These are phyloP conservation scores for Ormyrus labotus DNA, from an alignment of 2,888 invertebrate species.

Conservation along the genomic window DNA sequence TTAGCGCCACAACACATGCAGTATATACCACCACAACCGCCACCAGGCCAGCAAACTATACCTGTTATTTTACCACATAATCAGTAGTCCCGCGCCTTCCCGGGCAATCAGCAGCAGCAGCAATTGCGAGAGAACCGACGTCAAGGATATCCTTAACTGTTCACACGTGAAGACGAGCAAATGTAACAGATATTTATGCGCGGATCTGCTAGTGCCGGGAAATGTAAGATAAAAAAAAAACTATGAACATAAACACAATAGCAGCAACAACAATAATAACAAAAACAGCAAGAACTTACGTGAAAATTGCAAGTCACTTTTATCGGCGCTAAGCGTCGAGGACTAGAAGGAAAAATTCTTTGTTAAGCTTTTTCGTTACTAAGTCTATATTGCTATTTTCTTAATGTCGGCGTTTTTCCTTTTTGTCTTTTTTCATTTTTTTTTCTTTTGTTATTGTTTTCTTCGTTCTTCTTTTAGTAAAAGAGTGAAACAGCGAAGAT, in stretches of 20 bases:
- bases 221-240: slow-evolving; percentile 49
- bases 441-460: slow-evolving; percentile 16
- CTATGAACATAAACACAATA: slow-evolving; percentile 32
- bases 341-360: slow-evolving; percentile 27
- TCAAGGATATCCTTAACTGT: slow-evolving; percentile 52
- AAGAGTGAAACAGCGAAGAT: slow-evolving; percentile 18
- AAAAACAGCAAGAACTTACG: neutral
- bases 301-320: slow-evolving; percentile 41
- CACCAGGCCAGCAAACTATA: slow-evolving; percentile 75
- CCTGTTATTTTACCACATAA: slow-evolving; percentile 76
- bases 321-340: slow-evolving; percentile 4
- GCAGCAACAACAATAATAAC: slow-evolving; percentile 14
- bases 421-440: slow-evolving; percentile 2
- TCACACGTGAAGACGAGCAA: slow-evolving; percentile 43
- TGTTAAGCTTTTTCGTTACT: slow-evolving; percentile 39
- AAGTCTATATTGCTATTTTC: slow-evolving; percentile 16
- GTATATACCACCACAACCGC: slow-evolving; percentile 77
- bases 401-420: slow-evolving; percentile 22
- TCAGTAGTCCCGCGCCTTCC: slow-evolving; percentile 72
- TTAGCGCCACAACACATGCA: slow-evolving; percentile 78
- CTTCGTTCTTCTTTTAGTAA: slow-evolving; percentile 27
- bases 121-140: slow-evolving; percentile 46
- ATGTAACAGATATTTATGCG: slow-evolving; percentile 29
- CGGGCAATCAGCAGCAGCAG: slow-evolving; percentile 54
- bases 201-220: slow-evolving; percentile 55